Conservation (phyloP, 64 coral and sea anemone genomes). For the Hydrozoanthus tunicans region DNA sequence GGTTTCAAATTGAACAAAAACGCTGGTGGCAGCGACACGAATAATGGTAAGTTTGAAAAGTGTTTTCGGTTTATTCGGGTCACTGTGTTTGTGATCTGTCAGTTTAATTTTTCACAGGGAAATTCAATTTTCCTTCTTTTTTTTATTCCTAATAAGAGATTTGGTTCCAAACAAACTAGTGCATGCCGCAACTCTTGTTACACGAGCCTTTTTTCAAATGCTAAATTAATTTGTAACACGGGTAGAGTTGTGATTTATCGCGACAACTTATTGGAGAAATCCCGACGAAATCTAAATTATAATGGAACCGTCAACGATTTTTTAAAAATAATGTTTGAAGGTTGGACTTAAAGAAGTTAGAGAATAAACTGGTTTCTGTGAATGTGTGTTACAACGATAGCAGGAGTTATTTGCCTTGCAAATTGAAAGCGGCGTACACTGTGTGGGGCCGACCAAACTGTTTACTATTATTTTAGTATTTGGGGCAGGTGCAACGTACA, state of each 20-base stretch:
- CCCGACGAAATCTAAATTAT: background rate
- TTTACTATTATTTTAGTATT: constrained; percentile 19
- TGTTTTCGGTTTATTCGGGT: background rate
- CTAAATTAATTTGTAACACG: background rate
- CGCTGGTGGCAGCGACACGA: constrained; percentile 1
- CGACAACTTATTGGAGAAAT: constrained; percentile 25
- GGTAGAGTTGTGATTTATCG: background rate
- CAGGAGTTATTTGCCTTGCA: background rate
- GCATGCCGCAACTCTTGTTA: background rate
- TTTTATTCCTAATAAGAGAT: background rate
- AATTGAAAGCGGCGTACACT: constrained; percentile 39
- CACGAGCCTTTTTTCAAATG: constrained; percentile 2
- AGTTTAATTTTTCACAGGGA: background rate
- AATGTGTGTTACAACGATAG: no score
- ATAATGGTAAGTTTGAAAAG: constrained; percentile 26
- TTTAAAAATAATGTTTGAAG: background rate
- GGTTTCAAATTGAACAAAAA: constrained; percentile 57
- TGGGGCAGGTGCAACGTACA: constrained; percentile 39
- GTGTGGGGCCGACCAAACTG: background rate
- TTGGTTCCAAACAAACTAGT: background rate
- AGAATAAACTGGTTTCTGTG: no score
- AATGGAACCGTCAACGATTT: background rate
- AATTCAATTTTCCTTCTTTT: constrained; percentile 1
- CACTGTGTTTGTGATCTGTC: constrained; percentile 9
- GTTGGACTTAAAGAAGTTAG: background rate